phyloP scores from a whole-genome alignment of 2,113 vertebrate genomes.

The Hypocryptadius cinnamomeus region DNA sequence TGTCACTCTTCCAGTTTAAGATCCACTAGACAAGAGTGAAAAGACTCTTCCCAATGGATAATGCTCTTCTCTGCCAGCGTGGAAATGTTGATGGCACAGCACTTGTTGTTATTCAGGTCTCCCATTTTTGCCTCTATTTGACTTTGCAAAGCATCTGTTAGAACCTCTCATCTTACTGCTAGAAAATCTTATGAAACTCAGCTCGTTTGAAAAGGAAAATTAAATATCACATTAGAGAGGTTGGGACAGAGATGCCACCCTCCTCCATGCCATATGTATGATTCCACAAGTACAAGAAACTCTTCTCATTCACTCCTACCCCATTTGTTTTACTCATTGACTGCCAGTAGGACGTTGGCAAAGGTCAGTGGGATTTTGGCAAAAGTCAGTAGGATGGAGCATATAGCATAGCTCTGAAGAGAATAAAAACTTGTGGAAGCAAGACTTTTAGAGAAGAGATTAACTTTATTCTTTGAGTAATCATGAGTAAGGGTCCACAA shows the following conservation, averaged over 20 bases:
- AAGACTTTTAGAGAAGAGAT: background rate
- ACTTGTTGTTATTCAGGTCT: background rate
- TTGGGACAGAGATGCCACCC: background rate
- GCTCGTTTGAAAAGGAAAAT: background rate
- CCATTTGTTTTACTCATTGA: background rate
- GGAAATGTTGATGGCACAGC: background rate
- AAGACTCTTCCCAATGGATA: background rate
- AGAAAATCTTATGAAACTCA: background rate
- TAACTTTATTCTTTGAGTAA: background rate
- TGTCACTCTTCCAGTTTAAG: background rate
- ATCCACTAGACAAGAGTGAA: background rate
- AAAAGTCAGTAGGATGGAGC: rapidly evolving
- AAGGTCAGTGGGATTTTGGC: background rate
- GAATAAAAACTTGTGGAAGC: background rate
- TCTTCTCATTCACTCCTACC: background rate
- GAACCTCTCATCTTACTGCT: too few species aligned
- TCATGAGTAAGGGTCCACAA: background rate
- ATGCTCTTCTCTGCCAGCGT: background rate
- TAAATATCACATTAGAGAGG: background rate
- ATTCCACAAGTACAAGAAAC: background rate
- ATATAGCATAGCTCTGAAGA: rapidly evolving
- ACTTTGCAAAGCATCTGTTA: background rate
- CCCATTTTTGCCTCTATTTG: background rate
- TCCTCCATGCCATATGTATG: rapidly evolving
- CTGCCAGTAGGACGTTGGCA: background rate